Conservation (phyloP, 2,888 invertebrate species). For the Euzophera pinguis region DNA sequence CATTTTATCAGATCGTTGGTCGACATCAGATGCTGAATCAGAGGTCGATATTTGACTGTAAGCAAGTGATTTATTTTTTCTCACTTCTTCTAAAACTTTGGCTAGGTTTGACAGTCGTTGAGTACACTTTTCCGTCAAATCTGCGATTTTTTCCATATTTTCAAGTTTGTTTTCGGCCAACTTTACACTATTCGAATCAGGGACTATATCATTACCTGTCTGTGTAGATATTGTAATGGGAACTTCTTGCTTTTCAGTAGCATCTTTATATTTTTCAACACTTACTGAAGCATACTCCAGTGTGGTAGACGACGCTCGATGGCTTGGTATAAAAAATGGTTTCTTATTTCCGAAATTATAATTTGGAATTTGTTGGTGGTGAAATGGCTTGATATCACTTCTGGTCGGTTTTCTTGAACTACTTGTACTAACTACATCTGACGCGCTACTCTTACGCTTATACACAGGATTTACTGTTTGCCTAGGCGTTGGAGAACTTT, state of each 20-base stretch:
- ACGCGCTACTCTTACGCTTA: constrained; percentile 20
- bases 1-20: constrained; percentile 44
- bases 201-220: constrained; percentile 46
- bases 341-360: not conserved
- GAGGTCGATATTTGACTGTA: constrained; percentile 63
- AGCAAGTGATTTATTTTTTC: constrained; percentile 63
- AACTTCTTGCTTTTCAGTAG: constrained; percentile 18
- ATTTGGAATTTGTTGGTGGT: not conserved
- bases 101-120: constrained; percentile 68
- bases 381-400: not conserved
- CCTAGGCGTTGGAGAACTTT: constrained; percentile 44
- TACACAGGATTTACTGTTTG: constrained; percentile 17
- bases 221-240: constrained; percentile 55
- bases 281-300: not conserved
- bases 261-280: not conserved
- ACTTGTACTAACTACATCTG: constrained; percentile 15
- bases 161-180: constrained; percentile 65
- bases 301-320: not conserved
- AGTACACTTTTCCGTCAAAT: constrained; percentile 70
- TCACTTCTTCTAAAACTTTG: constrained; percentile 69
- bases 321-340: not conserved
- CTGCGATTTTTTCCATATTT: constrained; percentile 73
- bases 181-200: constrained; percentile 56
- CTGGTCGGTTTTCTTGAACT: not conserved
- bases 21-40: constrained; percentile 56